Base-by-base conservation (phyloP, 2,888 invertebrate genomes). In the Deilephila porcellus region DNA sequence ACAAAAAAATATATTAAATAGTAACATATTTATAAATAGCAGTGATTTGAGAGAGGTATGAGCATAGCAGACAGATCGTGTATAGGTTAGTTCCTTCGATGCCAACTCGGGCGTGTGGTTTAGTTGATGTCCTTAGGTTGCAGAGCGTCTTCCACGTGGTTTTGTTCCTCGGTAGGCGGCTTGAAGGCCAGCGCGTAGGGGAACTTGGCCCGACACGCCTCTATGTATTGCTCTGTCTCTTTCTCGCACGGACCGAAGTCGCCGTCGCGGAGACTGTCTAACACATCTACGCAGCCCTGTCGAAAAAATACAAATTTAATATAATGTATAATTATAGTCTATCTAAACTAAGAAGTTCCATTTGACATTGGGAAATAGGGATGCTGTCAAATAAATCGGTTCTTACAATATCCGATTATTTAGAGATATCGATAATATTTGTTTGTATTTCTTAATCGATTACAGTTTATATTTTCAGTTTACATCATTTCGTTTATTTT, bases 211-310 rank as follows among this genome's bases (percentile, higher is more conserved):
- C 96, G 96, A 91, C 98, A 98, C 84, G 96, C 95, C 75, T 94
- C 92, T 83, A 96, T 96, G 91, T 97, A 98, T 71, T 96, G 95
- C 83, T 96, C 96, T 81, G 96, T 95, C 74, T 96, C 95, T 59
- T 95, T 90, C 76, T 97, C 96, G 89, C 97, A 97, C 34, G 95
- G 91, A 0, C 98, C 98, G 88, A 99, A 97, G 82, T 97, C 97
- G 72, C 98, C 98, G 79, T 96, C 96, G 80, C 96, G 95, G 84
- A 99, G 95, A 78, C 97, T 96, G 79, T 97, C 96, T 81, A 98
- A 95, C 75, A 98, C 97, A 82, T 97, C 97, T 79, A 97, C 96
- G 93, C 98, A 98, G 85, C 96, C 97, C 97, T 98, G 93, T n/a
- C 95, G 37, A 70, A 52, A 45, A 11, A 2, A 11, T n/a, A 29